Evolutionary conservation across 1,140 invertebrate genomes (phyloP), one percentile per base, ranked within the genome.

Genomic region (Drosophila melanica): DNA sequence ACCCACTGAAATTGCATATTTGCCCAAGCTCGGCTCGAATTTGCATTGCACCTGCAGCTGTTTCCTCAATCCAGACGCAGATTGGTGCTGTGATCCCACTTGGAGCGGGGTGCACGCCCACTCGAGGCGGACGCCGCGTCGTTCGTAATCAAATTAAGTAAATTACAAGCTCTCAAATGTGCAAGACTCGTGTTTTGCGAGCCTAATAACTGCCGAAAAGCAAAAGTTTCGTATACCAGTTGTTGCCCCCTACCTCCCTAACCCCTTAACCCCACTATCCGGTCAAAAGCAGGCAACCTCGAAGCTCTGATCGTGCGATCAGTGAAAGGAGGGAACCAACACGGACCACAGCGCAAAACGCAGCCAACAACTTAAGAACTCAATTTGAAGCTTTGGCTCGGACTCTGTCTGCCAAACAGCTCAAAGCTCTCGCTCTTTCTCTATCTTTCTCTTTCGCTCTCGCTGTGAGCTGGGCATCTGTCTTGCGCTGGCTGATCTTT

Each of bases 161-260:
- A 89, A 89, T 89, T 89, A 89, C 84, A 89, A 89, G 84, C 84
- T 77, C 77, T 84, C 79, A 89, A 87, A 89, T 87, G 84, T 87
- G 82, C 76, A 82, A 89, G 82, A 87, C 82, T 87, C 84, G 84
- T 87, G 84, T 87, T 87, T 89, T 89, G 63, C 66, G 65, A 65
- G 64, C 68, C 84, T 89, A 87, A 87, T 89, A 87, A 87, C 84
- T 89, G 84, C 76, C 82, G 77, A 87, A 87, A 79, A 76, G 66
- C 53, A 53, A 54, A 47, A 73, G 54, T 65, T 33, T 41, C 59
- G 37, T 47, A 63, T 64, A 30, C 39, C 63, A 66, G 50, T 35
- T 51, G 42, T 30, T 14, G 12, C 7, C 41, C 58, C 11, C 14
- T 10, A 20, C 6, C 14, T 27, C 57, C 8, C 5, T 23, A 7